These are phyloP conservation scores for Actinopyga echinites DNA, from an alignment of 53 echinoderm and acorn worm species.

Conservation along the genomic window DNA sequence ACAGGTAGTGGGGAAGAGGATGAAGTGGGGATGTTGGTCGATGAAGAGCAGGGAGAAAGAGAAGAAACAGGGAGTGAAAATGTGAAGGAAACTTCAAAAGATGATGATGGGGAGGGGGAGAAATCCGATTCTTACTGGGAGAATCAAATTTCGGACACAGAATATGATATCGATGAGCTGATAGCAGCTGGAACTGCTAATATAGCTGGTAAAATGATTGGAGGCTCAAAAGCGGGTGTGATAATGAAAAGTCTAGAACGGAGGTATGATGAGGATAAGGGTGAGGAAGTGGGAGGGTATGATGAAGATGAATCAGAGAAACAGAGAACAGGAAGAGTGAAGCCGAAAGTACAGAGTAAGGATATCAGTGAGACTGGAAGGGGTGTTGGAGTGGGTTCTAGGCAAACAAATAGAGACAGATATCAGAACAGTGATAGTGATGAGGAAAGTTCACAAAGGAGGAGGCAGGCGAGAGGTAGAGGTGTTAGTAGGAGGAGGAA, in stretches of 20 bases:
- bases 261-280: constrained; percentile 29
- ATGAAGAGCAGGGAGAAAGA: background rate
- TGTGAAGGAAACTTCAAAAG: background rate
- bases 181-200: background rate
- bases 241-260: constrained; percentile 13
- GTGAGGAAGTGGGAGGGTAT: background rate
- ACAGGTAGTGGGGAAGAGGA: background rate
- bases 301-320: background rate
- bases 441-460: background rate
- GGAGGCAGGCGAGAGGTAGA: background rate
- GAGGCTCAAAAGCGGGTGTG: background rate
- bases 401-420: background rate
- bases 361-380: too few relatives aligned
- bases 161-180: constrained; percentile 13
- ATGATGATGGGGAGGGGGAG: background rate
- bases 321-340: too few relatives aligned
- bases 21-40: background rate
- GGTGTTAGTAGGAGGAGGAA: background rate
- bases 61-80: too few relatives aligned
- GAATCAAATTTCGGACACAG: constrained; percentile 25
- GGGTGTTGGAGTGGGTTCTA: too few relatives aligned
- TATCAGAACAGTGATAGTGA: background rate
- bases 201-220: constrained; percentile 22
- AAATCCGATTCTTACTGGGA: constrained; percentile 21
- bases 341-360: too few relatives aligned